phyloP scores from a whole-genome alignment of 2,888 invertebrate genomes.

The Diploptera punctata region DNA sequence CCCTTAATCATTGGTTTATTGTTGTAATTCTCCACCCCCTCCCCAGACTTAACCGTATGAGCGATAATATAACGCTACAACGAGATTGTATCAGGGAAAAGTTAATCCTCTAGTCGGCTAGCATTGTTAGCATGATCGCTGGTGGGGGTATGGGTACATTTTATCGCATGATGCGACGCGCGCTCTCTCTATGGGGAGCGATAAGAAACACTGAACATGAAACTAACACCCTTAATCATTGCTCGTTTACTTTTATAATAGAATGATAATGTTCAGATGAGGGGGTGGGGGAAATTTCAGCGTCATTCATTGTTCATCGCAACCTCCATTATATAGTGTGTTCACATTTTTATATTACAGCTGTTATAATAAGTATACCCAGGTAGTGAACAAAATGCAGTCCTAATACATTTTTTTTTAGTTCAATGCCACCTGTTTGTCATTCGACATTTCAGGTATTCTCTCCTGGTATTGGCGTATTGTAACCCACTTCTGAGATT shows the following conservation, averaged over 20 bases:
- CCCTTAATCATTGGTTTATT: conserved; percentile 37
- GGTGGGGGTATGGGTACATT: not conserved
- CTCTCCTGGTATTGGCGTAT: no score
- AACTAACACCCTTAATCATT: conserved; percentile 31
- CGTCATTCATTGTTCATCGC: conserved; percentile 17
- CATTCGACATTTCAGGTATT: no score
- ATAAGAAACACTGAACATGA: conserved; percentile 35
- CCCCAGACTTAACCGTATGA: conserved; percentile 13
- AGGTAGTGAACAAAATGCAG: no score
- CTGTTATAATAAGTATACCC: no score
- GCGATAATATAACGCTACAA: conserved; percentile 17
- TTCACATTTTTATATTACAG: no score
- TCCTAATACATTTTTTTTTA: no score
- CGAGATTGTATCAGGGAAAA: conserved; percentile 22
- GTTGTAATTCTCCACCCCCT: conserved; percentile 33
- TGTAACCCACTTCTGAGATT: no score
- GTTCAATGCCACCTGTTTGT: no score
- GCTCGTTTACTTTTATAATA: conserved; percentile 30
- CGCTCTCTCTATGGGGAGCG: conserved; percentile 24
- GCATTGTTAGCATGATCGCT: conserved; percentile 19
- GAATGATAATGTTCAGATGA: conserved; percentile 28
- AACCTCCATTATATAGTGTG: conserved; percentile 6
- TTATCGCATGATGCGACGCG: conserved; percentile 28
- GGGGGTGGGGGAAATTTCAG: conserved; percentile 28
- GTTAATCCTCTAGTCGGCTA: conserved; percentile 21